Evolutionary conservation across 2,113 vertebrate species (phyloP).

Genomic region (Lamprotornis superbus): DNA sequence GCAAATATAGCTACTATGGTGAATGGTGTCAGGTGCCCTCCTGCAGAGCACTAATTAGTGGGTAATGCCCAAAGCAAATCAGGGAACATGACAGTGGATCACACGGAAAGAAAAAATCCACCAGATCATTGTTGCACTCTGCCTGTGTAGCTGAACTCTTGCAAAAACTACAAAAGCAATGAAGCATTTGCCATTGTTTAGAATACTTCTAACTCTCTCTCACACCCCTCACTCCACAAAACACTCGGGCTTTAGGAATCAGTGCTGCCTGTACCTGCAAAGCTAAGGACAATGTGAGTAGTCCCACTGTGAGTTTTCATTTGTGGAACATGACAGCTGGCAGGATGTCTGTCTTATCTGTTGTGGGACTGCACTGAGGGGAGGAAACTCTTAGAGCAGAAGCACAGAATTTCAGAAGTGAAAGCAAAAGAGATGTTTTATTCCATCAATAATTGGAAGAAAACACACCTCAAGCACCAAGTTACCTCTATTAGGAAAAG

Average conservation of each 20-base stretch:
- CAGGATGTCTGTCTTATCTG: background rate
- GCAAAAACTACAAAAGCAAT: background rate
- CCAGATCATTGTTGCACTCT: background rate
- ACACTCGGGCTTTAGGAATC: background rate
- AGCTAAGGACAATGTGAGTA: background rate
- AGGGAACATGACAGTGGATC: background rate
- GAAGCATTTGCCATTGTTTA: background rate
- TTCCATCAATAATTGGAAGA: background rate
- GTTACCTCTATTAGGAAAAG: background rate
- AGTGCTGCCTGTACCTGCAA: background rate
- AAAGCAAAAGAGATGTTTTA: background rate
- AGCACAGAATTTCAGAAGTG: background rate
- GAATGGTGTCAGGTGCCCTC: background rate
- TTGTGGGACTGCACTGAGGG: background rate
- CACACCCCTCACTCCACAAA: background rate
- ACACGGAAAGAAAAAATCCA: background rate
- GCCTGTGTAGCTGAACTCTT: background rate
- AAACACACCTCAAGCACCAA: background rate
- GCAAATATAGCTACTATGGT: background rate
- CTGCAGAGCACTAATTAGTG: background rate
- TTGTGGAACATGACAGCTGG: background rate
- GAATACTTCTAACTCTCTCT: background rate
- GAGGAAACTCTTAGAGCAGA: background rate
- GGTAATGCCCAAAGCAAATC: background rate
- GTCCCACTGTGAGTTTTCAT: accelerated